Conservation (phyloP, 2,797 vertebrate species). For the Cossypha caffra region DNA sequence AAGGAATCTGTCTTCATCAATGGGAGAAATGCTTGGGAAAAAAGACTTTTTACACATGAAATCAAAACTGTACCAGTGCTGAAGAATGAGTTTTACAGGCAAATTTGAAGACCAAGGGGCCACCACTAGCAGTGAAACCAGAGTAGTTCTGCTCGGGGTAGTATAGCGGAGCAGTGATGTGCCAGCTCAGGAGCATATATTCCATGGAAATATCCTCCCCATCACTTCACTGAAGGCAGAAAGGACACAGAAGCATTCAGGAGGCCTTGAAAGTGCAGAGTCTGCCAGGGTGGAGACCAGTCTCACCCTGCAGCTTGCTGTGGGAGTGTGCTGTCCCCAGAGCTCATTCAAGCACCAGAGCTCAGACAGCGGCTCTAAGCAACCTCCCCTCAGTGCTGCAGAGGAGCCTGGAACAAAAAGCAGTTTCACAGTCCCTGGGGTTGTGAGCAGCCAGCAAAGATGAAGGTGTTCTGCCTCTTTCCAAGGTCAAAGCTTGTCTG, state of each 20-base stretch:
- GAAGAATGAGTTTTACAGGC: neutral
- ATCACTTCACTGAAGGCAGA: neutral
- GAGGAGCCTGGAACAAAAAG: neutral
- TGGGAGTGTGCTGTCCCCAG: fast-evolving
- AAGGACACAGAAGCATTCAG: neutral
- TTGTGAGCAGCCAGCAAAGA: neutral
- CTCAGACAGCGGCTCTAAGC: neutral
- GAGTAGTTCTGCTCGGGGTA: neutral
- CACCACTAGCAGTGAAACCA: neutral
- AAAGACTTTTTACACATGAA: neutral
- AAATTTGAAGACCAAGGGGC: neutral
- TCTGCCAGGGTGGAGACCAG: neutral
- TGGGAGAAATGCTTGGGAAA: neutral
- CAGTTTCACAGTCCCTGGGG: neutral
- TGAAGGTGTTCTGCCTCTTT: neutral
- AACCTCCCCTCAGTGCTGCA: fast-evolving
- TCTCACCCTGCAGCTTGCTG: neutral
- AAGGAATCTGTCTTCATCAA: neutral
- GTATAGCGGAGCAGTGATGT: neutral
- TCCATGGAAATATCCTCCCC: neutral
- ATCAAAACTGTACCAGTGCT: neutral
- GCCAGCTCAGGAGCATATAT: neutral
- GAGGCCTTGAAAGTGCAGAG: neutral
- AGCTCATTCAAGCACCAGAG: neutral
- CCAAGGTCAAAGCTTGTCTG: neutral